Base-by-base conservation (phyloP, 2,888 invertebrate genomes). In the Drepana falcataria region DNA sequence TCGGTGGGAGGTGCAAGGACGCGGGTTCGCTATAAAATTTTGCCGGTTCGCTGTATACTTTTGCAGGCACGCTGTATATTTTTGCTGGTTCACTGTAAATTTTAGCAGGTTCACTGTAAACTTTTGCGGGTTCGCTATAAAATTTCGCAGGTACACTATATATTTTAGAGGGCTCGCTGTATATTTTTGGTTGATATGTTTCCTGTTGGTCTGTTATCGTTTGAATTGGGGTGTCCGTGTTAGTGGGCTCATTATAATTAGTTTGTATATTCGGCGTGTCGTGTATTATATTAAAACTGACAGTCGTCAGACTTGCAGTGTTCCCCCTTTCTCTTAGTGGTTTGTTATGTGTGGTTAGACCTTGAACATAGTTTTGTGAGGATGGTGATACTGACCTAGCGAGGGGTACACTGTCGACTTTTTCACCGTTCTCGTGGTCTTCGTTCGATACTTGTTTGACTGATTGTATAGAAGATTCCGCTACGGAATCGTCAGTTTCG, bases 81-180 rank as follows among this genome's bases (percentile, higher is more conserved):
- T 91, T 92, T 37, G 89, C 86, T 0, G 92, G 92, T 61, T 91
- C 87, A 57, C 91, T 89, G 72, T 92, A 92, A 53, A 90, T 73
- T 67, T 91, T 88, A 0, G 88, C 85, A 0, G 92, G 91, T 68
- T 91, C 89, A 54, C 89, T 88, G 63, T 92, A 92, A 59, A 87
- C 80, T 61, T 91, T 91, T 1, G 92, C 87, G 1, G 92, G 90
- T 64, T 91, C 88, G 59, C 86, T 83, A 68, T 92, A 92, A 35
- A 85, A 66, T 69, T 92, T 92, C 1, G 93, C 90, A 0, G 93
- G 93, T 64, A 93, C 92, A 1, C 92, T 91, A 66, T 91, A 92
- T 54, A 86, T 71, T 61, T 86, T 88, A 0, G 93, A 90, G 0
- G 94, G 94, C 69, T 93, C 93, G 21, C 93, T 91, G 68, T 92